Evolutionary conservation across 2,888 invertebrate genomes (phyloP).

Genomic region (Helleia helle): DNA sequence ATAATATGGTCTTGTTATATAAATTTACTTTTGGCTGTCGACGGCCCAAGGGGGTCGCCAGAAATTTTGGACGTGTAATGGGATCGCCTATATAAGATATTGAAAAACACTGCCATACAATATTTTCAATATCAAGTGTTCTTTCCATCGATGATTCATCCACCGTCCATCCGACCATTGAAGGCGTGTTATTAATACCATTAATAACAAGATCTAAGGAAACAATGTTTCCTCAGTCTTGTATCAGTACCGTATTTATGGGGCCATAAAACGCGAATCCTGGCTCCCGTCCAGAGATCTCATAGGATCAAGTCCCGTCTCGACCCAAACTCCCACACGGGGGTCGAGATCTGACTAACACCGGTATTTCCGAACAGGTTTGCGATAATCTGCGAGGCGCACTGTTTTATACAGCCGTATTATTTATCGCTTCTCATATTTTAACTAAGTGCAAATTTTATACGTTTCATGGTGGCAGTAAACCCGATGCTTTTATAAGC

Average conservation of each 20-base stretch:
- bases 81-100: too few relatives aligned
- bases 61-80: too few relatives aligned
- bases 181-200: too few relatives aligned
- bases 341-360: constrained; percentile 54
- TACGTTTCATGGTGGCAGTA: constrained; percentile 8
- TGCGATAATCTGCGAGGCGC: constrained; percentile 22
- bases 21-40: too few relatives aligned
- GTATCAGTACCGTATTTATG: constrained; percentile 4
- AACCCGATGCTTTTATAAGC: not conserved
- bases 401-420: constrained; percentile 32
- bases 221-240: constrained; percentile 1
- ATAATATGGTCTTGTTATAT: too few relatives aligned
- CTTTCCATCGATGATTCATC: too few relatives aligned
- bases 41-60: too few relatives aligned
- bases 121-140: too few relatives aligned
- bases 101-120: too few relatives aligned
- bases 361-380: constrained; percentile 41
- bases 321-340: constrained; percentile 32
- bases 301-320: constrained; percentile 10
- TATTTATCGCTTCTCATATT: constrained; percentile 29
- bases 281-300: constrained; percentile 13
- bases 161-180: too few relatives aligned
- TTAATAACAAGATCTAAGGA: constrained; percentile 6
- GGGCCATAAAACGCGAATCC: constrained; percentile 4
- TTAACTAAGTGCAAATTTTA: constrained; percentile 18